Conservation (phyloP, 2,888 invertebrate species). For the Xylota segnis region DNA sequence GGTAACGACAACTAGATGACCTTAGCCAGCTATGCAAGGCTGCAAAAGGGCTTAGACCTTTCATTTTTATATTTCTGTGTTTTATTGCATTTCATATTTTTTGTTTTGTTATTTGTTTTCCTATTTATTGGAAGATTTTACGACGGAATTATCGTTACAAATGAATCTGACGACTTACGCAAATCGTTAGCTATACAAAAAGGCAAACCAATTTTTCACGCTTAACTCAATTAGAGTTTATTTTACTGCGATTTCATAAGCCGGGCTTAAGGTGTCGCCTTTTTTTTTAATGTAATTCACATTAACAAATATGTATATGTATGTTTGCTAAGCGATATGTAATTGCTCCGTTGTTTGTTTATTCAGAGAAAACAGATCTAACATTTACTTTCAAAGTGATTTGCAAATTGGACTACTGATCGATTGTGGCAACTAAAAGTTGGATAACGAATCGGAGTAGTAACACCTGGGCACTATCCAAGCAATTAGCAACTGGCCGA, state of each 20-base stretch:
- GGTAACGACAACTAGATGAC: background rate
- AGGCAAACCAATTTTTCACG: background rate
- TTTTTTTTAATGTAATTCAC: background rate
- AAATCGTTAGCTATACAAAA: background rate
- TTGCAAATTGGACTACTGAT: background rate
- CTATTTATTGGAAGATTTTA: constrained; percentile 1
- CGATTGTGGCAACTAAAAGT: background rate
- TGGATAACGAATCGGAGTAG: background rate
- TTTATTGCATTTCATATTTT: constrained; percentile 12
- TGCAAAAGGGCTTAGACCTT: constrained; percentile 12
- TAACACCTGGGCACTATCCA: background rate
- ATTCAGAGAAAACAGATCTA: background rate
- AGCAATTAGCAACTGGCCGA: background rate
- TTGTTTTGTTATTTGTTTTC: no score
- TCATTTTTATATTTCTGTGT: background rate
- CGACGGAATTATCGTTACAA: constrained; percentile 1
- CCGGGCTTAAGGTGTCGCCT: background rate
- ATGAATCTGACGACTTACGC: constrained; percentile 16
- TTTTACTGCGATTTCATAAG: constrained; percentile 14
- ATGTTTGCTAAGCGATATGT: background rate
- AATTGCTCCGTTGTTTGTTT: background rate
- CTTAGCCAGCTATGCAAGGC: background rate
- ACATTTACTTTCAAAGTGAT: constrained; percentile 5
- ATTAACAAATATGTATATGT: background rate
- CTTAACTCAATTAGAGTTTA: background rate